Percentiles rank a stretch among this genome's conserved stretches.
phyloP scores from a whole-genome alignment of 2,113 vertebrate species.

The Eptesicus fuscus region DNA sequence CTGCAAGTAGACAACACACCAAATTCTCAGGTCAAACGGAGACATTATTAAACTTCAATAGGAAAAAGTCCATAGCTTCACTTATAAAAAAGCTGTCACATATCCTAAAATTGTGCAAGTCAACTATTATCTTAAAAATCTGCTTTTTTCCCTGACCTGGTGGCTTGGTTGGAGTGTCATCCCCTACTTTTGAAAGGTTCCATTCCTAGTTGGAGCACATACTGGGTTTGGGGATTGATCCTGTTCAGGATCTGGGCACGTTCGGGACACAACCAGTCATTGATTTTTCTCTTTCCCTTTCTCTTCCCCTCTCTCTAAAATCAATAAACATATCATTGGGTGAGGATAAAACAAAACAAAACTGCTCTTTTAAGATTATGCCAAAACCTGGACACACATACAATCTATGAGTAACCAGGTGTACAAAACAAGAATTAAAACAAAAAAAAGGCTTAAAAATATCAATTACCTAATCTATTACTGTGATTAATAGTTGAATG shows the following conservation, averaged over 20 bases:
- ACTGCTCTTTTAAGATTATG: neutral
- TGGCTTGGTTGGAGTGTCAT: neutral
- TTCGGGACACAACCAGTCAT: neutral
- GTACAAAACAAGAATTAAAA: neutral
- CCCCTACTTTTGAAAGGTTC: neutral
- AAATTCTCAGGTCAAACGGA: conserved; percentile 35
- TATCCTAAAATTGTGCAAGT: neutral
- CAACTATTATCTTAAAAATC: neutral
- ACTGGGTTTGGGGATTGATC: neutral
- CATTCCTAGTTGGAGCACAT: neutral
- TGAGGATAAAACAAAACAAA: neutral
- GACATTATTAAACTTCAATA: neutral
- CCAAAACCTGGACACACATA: neutral
- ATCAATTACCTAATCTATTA: neutral
- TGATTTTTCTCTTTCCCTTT: neutral
- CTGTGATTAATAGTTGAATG: neutral
- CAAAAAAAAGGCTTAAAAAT: neutral
- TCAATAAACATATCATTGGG: neutral
- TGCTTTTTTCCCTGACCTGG: neutral
- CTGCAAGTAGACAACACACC: neutral
- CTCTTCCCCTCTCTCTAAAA: neutral
- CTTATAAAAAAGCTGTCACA: neutral
- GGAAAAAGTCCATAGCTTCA: neutral
- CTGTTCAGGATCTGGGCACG: no score
- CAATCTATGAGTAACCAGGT: neutral